These are phyloP conservation scores for Barbus barbus DNA, from an alignment of 2,113 vertebrate genomes.

Conservation along the genomic window DNA sequence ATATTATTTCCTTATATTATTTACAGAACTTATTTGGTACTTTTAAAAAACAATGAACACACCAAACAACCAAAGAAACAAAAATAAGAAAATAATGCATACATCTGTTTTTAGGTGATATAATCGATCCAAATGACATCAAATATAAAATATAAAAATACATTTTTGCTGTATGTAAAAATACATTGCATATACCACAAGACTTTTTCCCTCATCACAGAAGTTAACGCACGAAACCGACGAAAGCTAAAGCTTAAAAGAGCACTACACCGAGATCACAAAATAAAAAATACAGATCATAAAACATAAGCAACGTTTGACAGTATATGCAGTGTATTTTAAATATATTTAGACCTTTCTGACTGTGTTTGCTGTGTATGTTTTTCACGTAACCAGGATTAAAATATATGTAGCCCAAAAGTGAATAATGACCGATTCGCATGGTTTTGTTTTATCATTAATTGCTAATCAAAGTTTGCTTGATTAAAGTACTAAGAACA, in stretches of 20 bases:
- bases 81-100: conserved; percentile 38
- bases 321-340: conserved; percentile 51
- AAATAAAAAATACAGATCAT: conserved; percentile 14
- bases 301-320: conserved; percentile 30
- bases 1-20: conserved; percentile 70
- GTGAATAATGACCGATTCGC: conserved; percentile 43
- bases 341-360: conserved; percentile 32
- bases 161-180: conserved; percentile 40
- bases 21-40: conserved; percentile 73
- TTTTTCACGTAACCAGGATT: conserved; percentile 23
- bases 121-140: conserved; percentile 37
- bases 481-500: neutral
- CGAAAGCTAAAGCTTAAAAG: conserved; percentile 36
- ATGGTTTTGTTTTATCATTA: conserved; percentile 39
- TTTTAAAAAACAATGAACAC: conserved; percentile 49
- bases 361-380: neutral
- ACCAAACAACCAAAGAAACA: conserved; percentile 6
- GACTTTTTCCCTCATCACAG: conserved; percentile 46
- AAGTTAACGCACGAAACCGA: conserved; percentile 25
- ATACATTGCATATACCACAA: conserved; percentile 57
- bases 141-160: conserved; percentile 54
- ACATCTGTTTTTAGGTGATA: conserved; percentile 11
- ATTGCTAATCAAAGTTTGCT: neutral
- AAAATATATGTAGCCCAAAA: conserved; percentile 24
- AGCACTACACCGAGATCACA: conserved; percentile 31